Conservation (phyloP, 2,797 vertebrate species). For the Myiotriccus ornatus region DNA sequence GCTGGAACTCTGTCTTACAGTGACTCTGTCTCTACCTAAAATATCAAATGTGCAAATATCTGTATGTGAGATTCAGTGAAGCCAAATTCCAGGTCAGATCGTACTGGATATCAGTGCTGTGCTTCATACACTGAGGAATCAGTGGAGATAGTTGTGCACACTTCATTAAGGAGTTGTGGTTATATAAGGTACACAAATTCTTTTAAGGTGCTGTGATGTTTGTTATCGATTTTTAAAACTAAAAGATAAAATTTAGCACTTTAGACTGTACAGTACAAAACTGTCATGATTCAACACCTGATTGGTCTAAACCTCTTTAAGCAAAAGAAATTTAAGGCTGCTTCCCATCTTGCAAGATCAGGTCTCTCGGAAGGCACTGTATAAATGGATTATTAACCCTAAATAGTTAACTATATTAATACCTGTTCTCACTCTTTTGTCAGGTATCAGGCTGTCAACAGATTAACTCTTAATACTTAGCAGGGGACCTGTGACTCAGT, state of each 20-base stretch:
- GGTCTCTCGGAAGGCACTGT: background rate
- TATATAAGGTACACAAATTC: background rate
- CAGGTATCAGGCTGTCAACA: slow-evolving; percentile 20
- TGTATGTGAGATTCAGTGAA: background rate
- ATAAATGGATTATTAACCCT: slow-evolving; percentile 57
- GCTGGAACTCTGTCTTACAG: background rate
- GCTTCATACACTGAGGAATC: background rate
- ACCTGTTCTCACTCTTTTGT: slow-evolving; percentile 9
- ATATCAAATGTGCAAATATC: background rate
- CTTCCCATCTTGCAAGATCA: background rate
- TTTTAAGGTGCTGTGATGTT: background rate
- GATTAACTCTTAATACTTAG: slow-evolving; percentile 28
- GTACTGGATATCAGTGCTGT: background rate
- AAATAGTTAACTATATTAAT: slow-evolving; percentile 49
- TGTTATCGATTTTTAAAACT: background rate
- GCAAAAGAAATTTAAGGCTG: background rate
- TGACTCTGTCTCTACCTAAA: background rate
- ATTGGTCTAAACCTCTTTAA: background rate
- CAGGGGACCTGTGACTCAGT: background rate
- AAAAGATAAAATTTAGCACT: background rate
- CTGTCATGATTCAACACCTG: background rate
- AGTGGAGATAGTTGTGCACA: background rate
- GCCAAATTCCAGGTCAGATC: background rate
- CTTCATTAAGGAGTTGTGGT: background rate
- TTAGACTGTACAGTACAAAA: background rate